Percentiles rank a stretch among this genome's conserved stretches.
These are phyloP conservation scores for Ormyrus nitidulus DNA, from an alignment of 2,888 invertebrate species.

Conservation along the genomic window DNA sequence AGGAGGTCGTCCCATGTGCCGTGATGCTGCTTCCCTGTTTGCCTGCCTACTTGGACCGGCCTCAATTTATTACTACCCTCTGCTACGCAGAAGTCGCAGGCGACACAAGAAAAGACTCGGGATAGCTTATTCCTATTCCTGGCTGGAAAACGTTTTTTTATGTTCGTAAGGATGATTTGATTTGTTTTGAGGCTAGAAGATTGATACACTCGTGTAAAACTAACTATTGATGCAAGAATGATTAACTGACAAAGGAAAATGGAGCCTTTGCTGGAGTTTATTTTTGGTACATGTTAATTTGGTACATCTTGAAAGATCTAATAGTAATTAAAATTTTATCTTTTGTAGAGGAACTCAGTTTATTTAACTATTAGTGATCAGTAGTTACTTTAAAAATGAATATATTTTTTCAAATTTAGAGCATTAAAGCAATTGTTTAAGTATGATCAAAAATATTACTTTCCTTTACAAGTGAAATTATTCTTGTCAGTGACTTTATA, in stretches of 20 bases:
- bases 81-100: slow-evolving; percentile 33
- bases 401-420: too few relatives aligned
- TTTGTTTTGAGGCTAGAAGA: too few relatives aligned
- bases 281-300: slow-evolving; percentile 3
- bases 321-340: too few relatives aligned
- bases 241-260: slow-evolving; percentile 8
- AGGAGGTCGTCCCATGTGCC: slow-evolving; percentile 56
- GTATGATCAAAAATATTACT: too few relatives aligned
- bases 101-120: not conserved
- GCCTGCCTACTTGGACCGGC: slow-evolving; percentile 59
- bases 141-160: slow-evolving; percentile 18
- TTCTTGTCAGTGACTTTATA: too few relatives aligned
- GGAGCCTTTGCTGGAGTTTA: slow-evolving; percentile 1
- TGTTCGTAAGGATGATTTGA: not conserved
- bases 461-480: too few relatives aligned
- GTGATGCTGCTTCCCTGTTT: slow-evolving; percentile 58
- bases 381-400: too few relatives aligned
- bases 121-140: slow-evolving; percentile 4
- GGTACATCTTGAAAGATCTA: not conserved
- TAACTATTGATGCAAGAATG: not conserved
- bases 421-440: too few relatives aligned
- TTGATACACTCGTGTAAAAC: too few relatives aligned
- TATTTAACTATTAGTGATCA: too few relatives aligned
- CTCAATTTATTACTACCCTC: slow-evolving; percentile 39
- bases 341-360: too few relatives aligned